Conservation (phyloP, 2,888 invertebrate genomes). For the Philopedon plagiatum region DNA sequence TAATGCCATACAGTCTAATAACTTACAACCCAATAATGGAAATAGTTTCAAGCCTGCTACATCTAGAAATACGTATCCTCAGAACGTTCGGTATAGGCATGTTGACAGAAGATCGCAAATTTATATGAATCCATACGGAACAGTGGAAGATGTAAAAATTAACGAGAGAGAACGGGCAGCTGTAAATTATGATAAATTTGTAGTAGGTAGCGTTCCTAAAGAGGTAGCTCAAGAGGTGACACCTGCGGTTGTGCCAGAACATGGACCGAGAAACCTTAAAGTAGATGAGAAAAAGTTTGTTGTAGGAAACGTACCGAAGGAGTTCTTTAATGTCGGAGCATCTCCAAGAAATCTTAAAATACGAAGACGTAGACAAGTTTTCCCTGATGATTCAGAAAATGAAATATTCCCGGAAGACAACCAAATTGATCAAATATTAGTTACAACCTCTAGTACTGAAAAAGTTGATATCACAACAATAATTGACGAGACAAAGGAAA, state of each 20-base stretch:
- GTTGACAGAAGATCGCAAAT: slow-evolving; percentile 57
- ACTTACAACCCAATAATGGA: slow-evolving; percentile 21
- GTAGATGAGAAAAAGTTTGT: slow-evolving; percentile 40
- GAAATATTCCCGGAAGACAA: slow-evolving; percentile 36
- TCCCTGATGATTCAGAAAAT: slow-evolving; percentile 42
- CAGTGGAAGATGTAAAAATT: slow-evolving; percentile 58
- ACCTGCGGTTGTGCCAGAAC: slow-evolving; percentile 76
- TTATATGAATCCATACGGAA: slow-evolving; percentile 51
- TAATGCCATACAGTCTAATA: background rate
- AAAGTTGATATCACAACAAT: slow-evolving; percentile 19
- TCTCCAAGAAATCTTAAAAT: slow-evolving; percentile 51
- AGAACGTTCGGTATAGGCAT: slow-evolving; percentile 56
- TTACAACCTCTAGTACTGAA: slow-evolving; percentile 4
- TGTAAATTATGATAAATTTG: slow-evolving; percentile 48
- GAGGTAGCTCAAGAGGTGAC: slow-evolving; percentile 70
- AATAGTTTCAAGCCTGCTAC: slow-evolving; percentile 52
- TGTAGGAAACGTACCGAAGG: slow-evolving; percentile 42
- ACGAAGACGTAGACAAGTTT: slow-evolving; percentile 49
- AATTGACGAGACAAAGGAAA: slow-evolving; percentile 43
- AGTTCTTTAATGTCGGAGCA: slow-evolving; percentile 23
- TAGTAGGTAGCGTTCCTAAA: slow-evolving; percentile 73
- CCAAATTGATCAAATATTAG: slow-evolving; percentile 28
- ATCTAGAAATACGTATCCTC: slow-evolving; percentile 57
- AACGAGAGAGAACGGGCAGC: slow-evolving; percentile 47
- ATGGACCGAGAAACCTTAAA: slow-evolving; percentile 72